Evolutionary conservation across 1,140 invertebrate genomes (phyloP).

Genomic region (Chironomus tepperi): DNA sequence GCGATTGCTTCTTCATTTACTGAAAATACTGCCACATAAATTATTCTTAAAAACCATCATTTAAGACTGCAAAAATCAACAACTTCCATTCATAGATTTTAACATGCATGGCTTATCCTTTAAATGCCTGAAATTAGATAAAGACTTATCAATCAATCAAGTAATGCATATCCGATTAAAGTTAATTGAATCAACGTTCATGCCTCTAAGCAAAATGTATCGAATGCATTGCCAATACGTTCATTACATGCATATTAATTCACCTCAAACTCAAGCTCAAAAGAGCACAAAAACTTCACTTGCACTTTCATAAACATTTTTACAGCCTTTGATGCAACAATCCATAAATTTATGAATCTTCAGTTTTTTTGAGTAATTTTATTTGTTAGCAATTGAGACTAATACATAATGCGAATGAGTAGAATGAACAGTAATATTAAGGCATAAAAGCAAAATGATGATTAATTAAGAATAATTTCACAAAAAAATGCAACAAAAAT

Average conservation of each 20-base stretch:
- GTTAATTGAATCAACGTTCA: not conserved
- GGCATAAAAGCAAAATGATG: not conserved
- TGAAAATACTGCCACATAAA: too few relatives aligned
- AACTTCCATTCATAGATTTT: too few relatives aligned
- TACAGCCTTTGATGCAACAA: not conserved
- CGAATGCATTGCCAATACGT: too few relatives aligned
- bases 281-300: not conserved
- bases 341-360: not conserved
- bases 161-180: not conserved
- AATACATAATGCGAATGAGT: too few relatives aligned
- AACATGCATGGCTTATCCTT: too few relatives aligned
- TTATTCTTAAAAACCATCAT: too few relatives aligned
- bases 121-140: not conserved
- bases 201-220: not conserved
- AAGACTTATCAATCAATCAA: not conserved
- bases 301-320: not conserved
- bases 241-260: too few relatives aligned
- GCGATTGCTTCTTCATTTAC: too few relatives aligned
- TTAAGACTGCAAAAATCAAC: too few relatives aligned
- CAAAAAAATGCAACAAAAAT: not conserved
- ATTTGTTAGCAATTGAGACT: too few relatives aligned
- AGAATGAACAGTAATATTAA: too few relatives aligned
- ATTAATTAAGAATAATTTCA: slow-evolving; percentile 4
- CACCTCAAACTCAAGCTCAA: too few relatives aligned
- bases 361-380: not conserved